Conservation (phyloP, 2,888 invertebrate species). For the Timema podura region DNA sequence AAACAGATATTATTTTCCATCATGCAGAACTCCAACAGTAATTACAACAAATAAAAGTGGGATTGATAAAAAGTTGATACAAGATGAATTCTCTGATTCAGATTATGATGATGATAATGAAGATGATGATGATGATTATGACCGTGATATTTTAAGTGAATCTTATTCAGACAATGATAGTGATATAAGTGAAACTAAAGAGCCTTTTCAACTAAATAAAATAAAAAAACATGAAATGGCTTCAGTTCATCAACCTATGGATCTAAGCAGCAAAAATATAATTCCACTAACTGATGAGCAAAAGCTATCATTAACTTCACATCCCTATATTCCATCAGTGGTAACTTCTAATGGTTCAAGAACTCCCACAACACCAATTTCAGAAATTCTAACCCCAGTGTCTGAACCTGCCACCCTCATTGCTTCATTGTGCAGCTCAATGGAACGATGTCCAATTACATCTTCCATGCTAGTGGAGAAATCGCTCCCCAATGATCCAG, state of each 20-base stretch:
- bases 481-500: slow-evolving; percentile 25
- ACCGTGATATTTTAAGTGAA: background rate
- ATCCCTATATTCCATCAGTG: slow-evolving; percentile 28
- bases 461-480: slow-evolving; percentile 21
- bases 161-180: slow-evolving; percentile 11
- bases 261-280: slow-evolving; percentile 45
- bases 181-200: background rate
- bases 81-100: slow-evolving; percentile 9
- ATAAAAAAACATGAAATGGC: background rate
- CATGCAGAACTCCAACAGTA: slow-evolving; percentile 29
- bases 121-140: no score
- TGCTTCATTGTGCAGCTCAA: slow-evolving; percentile 59
- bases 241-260: slow-evolving; percentile 43
- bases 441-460: slow-evolving; percentile 55
- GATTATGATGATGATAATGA: slow-evolving; percentile 9
- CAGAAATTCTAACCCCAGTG: slow-evolving; percentile 57
- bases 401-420: slow-evolving; percentile 56
- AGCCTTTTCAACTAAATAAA: background rate
- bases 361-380: slow-evolving; percentile 37
- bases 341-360: slow-evolving; percentile 21
- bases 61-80: background rate
- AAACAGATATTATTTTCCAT: slow-evolving; percentile 44
- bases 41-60: background rate
- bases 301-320: slow-evolving; percentile 22
- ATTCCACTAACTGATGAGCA: background rate